These are phyloP conservation scores for Theristicus caerulescens DNA, from an alignment of 2,113 vertebrate species.

Conservation along the genomic window DNA sequence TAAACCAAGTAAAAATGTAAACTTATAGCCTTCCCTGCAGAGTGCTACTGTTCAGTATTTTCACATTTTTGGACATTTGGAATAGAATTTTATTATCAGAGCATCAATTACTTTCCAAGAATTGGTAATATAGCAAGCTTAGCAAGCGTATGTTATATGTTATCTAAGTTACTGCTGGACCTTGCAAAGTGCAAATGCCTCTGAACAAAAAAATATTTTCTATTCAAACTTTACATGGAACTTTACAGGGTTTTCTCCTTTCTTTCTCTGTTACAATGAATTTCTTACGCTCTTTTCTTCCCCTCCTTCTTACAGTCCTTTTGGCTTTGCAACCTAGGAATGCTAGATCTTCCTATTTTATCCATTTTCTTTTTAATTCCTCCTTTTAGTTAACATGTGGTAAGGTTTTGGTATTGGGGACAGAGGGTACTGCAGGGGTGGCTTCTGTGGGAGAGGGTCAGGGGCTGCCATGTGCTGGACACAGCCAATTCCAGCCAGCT, in stretches of 20 bases:
- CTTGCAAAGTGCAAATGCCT: background rate
- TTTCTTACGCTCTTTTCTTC: background rate
- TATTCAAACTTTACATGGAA: background rate
- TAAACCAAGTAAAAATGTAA: background rate
- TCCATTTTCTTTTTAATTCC: background rate
- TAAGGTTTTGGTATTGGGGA: background rate
- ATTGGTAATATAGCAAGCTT: background rate
- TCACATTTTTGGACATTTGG: background rate
- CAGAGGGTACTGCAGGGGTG: background rate
- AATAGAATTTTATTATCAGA: background rate
- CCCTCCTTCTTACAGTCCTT: background rate
- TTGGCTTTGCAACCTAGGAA: background rate
- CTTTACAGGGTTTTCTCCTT: background rate
- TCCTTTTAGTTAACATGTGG: background rate
- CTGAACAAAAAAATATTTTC: background rate
- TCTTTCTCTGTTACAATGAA: background rate
- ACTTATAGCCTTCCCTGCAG: background rate
- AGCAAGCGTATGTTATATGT: background rate
- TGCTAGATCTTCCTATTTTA: background rate
- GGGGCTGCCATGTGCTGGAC: background rate
- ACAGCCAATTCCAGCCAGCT: background rate
- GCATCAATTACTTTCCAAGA: background rate
- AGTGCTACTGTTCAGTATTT: background rate
- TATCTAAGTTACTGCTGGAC: background rate
- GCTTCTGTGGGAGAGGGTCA: background rate